phyloP scores from a whole-genome alignment of 2,797 vertebrate genomes.

The Aselliscus stoliczkanus region DNA sequence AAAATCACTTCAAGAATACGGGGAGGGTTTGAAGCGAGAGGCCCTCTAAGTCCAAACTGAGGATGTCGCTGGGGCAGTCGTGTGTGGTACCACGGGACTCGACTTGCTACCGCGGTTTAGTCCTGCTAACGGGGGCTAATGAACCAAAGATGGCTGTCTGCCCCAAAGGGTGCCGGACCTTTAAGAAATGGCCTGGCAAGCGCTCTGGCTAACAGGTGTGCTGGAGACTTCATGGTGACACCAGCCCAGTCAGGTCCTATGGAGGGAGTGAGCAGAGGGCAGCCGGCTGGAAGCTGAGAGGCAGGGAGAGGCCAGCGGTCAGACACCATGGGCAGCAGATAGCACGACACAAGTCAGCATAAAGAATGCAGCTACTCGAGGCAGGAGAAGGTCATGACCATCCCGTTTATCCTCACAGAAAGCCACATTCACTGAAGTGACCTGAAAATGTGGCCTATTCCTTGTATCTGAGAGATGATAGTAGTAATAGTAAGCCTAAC shows the following conservation, averaged over 20 bases:
- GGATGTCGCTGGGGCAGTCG: background rate
- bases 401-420: background rate
- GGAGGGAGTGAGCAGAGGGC: background rate
- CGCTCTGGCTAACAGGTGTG: background rate
- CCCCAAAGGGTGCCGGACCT: background rate
- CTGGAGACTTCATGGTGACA: background rate
- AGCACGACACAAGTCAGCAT: background rate
- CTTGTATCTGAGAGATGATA: background rate
- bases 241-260: background rate
- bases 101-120: too few relatives aligned
- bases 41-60: background rate
- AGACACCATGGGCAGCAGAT: background rate
- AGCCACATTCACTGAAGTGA: background rate
- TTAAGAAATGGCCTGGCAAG: background rate
- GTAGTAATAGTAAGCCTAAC: too few relatives aligned
- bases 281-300: background rate
- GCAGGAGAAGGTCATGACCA: background rate
- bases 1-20: background rate
- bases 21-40: background rate
- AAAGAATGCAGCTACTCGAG: background rate
- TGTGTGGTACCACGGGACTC: background rate
- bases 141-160: background rate
- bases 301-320: background rate
- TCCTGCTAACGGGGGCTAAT: background rate
- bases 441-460: background rate